Percentiles rank a stretch among this genome's conserved stretches.
These are phyloP conservation scores for Corythaixoides concolor DNA, from an alignment of 2,113 vertebrate genomes.

Conservation along the genomic window DNA sequence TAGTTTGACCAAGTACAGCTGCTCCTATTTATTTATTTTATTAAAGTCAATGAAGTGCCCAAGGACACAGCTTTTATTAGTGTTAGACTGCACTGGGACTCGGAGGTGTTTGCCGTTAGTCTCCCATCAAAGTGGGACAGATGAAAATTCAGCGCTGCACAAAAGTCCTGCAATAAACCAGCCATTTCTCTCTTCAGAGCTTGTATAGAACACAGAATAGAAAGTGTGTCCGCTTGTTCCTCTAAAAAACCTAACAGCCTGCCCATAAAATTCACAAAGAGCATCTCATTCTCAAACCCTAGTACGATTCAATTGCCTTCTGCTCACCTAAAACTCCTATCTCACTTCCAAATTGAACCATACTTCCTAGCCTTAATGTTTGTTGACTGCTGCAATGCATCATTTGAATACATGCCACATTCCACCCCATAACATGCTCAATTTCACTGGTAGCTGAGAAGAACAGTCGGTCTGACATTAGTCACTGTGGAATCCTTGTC, in stretches of 20 bases:
- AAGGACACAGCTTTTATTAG: neutral
- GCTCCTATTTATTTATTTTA: neutral
- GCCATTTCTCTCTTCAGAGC: neutral
- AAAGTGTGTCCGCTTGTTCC: neutral
- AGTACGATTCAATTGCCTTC: neutral
- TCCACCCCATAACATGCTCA: neutral
- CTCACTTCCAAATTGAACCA: neutral
- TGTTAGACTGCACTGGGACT: neutral
- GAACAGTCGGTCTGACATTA: neutral
- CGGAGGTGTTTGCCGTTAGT: neutral
- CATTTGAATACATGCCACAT: constrained; percentile 9
- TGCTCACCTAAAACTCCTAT: neutral
- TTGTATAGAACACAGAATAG: neutral
- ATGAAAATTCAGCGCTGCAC: neutral
- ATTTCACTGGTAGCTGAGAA: constrained; percentile 25
- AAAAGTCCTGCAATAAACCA: neutral
- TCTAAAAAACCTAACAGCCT: neutral
- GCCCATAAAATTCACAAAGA: neutral
- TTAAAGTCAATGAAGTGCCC: neutral
- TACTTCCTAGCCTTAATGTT: neutral
- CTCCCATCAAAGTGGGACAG: neutral
- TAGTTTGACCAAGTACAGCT: neutral
- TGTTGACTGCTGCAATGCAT: constrained; percentile 6
- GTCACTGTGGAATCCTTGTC: neutral
- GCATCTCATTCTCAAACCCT: neutral